A percentile compares a stretch with the other conserved stretches of the same genome.
Evolutionary conservation across 2,797 vertebrate species (phyloP).

Genomic region (Neopelma chrysocephalum): DNA sequence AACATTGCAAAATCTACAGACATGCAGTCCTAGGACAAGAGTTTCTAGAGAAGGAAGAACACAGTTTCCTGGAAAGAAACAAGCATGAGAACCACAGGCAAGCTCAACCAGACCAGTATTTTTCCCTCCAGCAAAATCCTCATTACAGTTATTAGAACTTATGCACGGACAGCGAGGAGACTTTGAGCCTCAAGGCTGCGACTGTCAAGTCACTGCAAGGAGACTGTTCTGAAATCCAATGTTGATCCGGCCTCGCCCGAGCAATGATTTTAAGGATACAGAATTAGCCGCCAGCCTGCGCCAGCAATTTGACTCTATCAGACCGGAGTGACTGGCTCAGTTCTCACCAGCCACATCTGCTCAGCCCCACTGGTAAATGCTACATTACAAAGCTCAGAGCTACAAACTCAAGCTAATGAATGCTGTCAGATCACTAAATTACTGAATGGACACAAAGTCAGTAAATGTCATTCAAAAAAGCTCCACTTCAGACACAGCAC

Average conservation of each 20-base stretch:
- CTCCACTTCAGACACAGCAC: not conserved
- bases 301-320: accelerated
- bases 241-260: not conserved
- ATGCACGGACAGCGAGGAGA: not conserved
- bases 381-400: not conserved
- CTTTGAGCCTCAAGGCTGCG: not conserved
- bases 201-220: not conserved
- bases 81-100: not conserved
- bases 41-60: not conserved
- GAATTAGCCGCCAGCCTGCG: not conserved
- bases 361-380: not conserved
- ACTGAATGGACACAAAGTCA: not conserved
- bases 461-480: not conserved
- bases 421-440: not conserved
- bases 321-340: not conserved
- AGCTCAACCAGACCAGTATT: not conserved
- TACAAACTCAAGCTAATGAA: not conserved
- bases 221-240: not conserved
- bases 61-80: slow-evolving; percentile 7
- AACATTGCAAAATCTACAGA: not conserved
- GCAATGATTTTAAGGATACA: not conserved
- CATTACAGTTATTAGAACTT: not conserved
- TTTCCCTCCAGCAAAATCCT: not conserved
- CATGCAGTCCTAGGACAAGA: not conserved
- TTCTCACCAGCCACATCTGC: not conserved